Conservation (phyloP, 1,140 invertebrate genomes). For the Drosophila ficusphila region DNA sequence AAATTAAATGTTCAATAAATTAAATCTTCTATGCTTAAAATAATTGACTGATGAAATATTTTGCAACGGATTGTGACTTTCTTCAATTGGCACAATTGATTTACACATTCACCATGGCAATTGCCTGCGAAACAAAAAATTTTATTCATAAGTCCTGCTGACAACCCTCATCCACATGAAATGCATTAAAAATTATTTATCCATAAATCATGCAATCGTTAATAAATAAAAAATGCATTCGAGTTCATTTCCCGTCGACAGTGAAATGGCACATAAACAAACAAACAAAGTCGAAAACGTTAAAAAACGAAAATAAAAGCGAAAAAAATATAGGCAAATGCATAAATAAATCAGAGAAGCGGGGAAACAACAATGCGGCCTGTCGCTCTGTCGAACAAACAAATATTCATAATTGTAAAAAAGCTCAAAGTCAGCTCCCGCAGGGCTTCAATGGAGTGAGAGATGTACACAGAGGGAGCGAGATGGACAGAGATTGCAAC, state of each 20-base stretch:
- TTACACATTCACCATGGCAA: conserved; percentile 20
- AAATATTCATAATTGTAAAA: conserved; percentile 72
- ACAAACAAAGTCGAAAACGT: conserved; percentile 39
- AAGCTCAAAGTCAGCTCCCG: conserved; percentile 30
- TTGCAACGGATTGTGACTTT: conserved; percentile 5
- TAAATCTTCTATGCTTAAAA: conserved; percentile 18
- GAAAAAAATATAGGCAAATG: conserved; percentile 41
- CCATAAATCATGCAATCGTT: conserved; percentile 75
- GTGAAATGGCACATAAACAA: conserved; percentile 62
- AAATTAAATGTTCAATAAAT: conserved; percentile 27
- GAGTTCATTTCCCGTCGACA: conserved; percentile 75
- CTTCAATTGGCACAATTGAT: conserved; percentile 36
- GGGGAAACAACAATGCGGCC: conserved; percentile 34
- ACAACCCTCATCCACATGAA: conserved; percentile 41
- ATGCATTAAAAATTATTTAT: conserved; percentile 74
- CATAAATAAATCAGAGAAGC: conserved; percentile 73
- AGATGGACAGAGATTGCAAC: conserved; percentile 31
- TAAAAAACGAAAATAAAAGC: conserved; percentile 35
- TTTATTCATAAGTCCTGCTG: conserved; percentile 46
- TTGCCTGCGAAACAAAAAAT: conserved; percentile 13
- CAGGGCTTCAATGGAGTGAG: not conserved
- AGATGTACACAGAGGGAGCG: not conserved
- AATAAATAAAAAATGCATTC: conserved; percentile 73
- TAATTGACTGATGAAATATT: conserved; percentile 21
- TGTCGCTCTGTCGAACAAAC: conserved; percentile 48